These are phyloP conservation scores for Apamea anceps DNA, from an alignment of 2,888 invertebrate genomes.

Conservation along the genomic window DNA sequence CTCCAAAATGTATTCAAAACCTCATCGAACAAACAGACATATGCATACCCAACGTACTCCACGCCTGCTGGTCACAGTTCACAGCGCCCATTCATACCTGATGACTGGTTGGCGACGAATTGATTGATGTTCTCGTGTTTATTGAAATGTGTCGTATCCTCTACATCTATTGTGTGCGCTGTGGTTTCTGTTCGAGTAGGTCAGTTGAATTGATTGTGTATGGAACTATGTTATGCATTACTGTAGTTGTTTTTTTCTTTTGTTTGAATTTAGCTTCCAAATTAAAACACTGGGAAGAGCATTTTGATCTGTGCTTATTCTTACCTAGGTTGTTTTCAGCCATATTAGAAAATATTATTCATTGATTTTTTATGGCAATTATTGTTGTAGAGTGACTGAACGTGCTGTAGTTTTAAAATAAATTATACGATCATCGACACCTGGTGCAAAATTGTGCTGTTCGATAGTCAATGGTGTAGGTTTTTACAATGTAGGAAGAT, in stretches of 20 bases:
- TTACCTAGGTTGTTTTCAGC: background rate
- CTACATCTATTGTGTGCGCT: constrained; percentile 56
- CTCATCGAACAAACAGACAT: constrained; percentile 41
- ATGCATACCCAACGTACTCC: constrained; percentile 50
- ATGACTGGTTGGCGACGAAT: constrained; percentile 81
- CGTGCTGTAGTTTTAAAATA: background rate
- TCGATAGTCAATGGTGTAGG: background rate
- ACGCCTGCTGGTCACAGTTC: constrained; percentile 74
- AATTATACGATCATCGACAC: background rate
- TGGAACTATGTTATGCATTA: constrained; percentile 7
- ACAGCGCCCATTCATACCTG: constrained; percentile 77
- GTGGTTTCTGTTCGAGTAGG: constrained; percentile 56
- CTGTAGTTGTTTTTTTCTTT: background rate
- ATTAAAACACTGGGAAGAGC: background rate
- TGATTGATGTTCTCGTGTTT: constrained; percentile 78
- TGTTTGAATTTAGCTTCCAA: background rate
- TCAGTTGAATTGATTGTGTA: constrained; percentile 44
- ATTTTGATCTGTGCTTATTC: background rate
- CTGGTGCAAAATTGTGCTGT: background rate
- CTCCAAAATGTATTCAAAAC: constrained; percentile 6
- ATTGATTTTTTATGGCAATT: background rate
- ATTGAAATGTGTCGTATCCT: constrained; percentile 67
- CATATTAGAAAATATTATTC: background rate
- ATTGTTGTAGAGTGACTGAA: background rate
- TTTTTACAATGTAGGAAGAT: background rate